Evolutionary conservation across 2,888 invertebrate genomes (phyloP).

Genomic region (Maniola hyperantus): DNA sequence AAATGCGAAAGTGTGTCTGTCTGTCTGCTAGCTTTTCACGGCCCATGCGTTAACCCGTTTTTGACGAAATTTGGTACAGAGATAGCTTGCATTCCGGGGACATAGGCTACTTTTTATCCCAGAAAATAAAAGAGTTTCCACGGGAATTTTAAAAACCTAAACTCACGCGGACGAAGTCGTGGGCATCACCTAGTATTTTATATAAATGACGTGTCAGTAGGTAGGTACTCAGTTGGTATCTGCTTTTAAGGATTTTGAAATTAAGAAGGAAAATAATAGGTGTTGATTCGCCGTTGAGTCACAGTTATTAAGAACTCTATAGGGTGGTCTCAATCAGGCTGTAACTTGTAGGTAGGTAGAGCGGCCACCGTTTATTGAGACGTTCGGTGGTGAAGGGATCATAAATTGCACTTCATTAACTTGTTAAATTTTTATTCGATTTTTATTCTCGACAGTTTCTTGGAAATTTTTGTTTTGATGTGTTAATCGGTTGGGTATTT

Average conservation of each 20-base stretch:
- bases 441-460: slow-evolving; percentile 13
- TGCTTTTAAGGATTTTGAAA: neutral
- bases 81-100: no score
- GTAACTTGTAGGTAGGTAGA: neutral
- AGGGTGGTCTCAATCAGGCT: slow-evolving; percentile 42
- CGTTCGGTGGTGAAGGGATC: slow-evolving; percentile 26
- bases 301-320: slow-evolving; percentile 40
- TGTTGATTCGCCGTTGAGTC: slow-evolving; percentile 34
- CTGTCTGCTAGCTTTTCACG: no score
- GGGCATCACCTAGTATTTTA: no score
- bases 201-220: no score
- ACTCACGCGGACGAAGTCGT: no score
- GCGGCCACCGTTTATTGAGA: slow-evolving; percentile 26
- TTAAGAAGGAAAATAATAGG: slow-evolving; percentile 25
- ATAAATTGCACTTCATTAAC: slow-evolving; percentile 36
- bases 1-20: no score
- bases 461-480: slow-evolving; percentile 3
- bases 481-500: slow-evolving; percentile 13
- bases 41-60: no score
- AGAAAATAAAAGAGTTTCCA: no score
- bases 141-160: no score
- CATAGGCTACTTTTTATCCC: no score
- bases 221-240: neutral
- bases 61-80: no score
- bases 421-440: slow-evolving; percentile 26